These are phyloP conservation scores for Leptonema lineaticorne DNA, from an alignment of 1,140 invertebrate genomes.

Conservation along the genomic window DNA sequence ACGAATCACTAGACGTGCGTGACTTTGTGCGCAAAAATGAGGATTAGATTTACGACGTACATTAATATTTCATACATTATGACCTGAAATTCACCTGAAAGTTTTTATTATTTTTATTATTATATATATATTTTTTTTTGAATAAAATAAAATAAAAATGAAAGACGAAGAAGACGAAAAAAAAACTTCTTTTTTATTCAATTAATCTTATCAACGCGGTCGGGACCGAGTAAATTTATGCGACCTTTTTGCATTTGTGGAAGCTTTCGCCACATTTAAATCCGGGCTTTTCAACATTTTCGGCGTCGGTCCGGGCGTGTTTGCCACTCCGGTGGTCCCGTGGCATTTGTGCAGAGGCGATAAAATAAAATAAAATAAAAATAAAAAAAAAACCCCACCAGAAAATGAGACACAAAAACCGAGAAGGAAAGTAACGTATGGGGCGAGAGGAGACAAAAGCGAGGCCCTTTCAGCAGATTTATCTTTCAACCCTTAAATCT, in stretches of 20 bases:
- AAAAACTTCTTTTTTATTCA: no score
- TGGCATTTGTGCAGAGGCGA: not conserved
- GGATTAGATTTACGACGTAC: no score
- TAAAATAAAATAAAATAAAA: not conserved
- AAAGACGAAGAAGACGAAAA: no score
- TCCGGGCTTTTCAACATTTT: not conserved
- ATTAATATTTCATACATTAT: no score
- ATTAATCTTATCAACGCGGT: no score
- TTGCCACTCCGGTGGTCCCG: not conserved
- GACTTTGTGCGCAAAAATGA: no score
- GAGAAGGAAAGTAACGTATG: not conserved
- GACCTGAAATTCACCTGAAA: no score
- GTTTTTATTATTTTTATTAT: no score
- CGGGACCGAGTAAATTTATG: not conserved
- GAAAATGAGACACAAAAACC: not conserved
- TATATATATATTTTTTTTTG: no score
- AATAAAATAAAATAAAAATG: no score
- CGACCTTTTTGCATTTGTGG: not conserved
- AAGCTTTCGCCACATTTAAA: not conserved
- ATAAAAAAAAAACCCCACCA: not conserved
- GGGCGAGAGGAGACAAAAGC: not conserved
- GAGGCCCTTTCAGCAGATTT: constrained; percentile 22
- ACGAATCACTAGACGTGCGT: no score
- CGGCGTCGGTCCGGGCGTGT: not conserved
- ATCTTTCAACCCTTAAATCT: constrained; percentile 30